Evolutionary conservation across 2,113 vertebrate genomes (phyloP).

Genomic region (Vireo altiloquus): DNA sequence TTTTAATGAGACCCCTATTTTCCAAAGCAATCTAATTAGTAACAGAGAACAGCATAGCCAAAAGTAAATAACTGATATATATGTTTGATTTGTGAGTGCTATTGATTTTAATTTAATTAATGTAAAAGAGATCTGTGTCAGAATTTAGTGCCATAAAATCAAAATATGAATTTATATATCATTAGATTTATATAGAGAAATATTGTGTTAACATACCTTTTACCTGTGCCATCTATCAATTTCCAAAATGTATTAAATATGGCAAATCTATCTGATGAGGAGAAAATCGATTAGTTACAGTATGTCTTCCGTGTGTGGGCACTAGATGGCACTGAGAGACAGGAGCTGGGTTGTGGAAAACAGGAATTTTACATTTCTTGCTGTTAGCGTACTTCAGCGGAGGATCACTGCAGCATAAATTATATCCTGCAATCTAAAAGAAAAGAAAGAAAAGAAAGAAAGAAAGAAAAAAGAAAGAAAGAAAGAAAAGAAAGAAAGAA

Average conservation of each 20-base stretch:
- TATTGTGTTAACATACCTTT: background rate
- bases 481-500: no score
- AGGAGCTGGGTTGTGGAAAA: background rate
- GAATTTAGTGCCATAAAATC: background rate
- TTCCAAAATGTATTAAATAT: background rate
- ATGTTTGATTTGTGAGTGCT: background rate
- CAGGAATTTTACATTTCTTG: background rate
- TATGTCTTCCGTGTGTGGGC: background rate
- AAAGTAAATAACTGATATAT: background rate
- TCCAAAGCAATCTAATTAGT: background rate
- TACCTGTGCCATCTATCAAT: background rate
- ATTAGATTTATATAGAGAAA: background rate
- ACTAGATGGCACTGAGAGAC: conserved; percentile 48
- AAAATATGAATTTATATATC: background rate
- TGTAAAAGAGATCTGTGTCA: background rate
- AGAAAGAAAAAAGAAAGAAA: no score
- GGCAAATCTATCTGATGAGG: background rate
- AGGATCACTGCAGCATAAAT: background rate
- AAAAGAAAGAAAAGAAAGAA: background rate
- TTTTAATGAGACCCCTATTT: background rate
- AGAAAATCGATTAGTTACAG: background rate
- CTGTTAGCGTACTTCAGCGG: background rate
- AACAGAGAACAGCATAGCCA: background rate
- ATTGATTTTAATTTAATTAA: background rate
- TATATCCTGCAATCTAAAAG: background rate